Conservation (phyloP, 2,113 vertebrate species). For the Tupaia chinensis region DNA sequence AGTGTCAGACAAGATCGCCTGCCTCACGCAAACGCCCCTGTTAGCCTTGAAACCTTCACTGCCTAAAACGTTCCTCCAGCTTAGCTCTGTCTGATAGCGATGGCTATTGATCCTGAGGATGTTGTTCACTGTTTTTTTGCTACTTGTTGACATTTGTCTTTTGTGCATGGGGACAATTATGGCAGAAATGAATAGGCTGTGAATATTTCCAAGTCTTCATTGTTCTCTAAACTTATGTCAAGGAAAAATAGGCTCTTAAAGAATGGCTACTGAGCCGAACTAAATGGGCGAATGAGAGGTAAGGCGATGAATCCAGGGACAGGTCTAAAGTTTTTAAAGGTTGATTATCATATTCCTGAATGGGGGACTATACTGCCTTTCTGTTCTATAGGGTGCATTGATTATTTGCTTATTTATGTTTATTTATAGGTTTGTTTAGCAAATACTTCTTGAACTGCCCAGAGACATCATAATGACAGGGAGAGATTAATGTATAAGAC, state of each 20-base stretch:
- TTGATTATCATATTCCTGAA: background rate
- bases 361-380: background rate
- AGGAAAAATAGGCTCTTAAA: background rate
- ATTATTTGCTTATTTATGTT: background rate
- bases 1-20: conserved; percentile 39
- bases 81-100: background rate
- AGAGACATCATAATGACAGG: background rate
- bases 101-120: background rate
- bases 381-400: rapidly evolving
- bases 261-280: background rate
- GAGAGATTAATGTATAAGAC: background rate
- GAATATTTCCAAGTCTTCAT: background rate
- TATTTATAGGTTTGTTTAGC: background rate
- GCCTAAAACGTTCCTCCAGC: conserved; percentile 64
- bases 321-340: background rate
- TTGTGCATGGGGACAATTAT: background rate
- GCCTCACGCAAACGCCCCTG: conserved; percentile 36
- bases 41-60: conserved; percentile 71
- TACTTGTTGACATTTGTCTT: background rate
- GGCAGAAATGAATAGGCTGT: background rate
- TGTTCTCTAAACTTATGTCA: background rate
- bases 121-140: background rate
- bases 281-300: background rate
- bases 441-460: background rate
- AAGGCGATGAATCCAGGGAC: background rate